A percentile compares a stretch with the other conserved stretches of the same genome.
Conservation (phyloP, 2,888 invertebrate species). For the Andrena hattorfiana region DNA sequence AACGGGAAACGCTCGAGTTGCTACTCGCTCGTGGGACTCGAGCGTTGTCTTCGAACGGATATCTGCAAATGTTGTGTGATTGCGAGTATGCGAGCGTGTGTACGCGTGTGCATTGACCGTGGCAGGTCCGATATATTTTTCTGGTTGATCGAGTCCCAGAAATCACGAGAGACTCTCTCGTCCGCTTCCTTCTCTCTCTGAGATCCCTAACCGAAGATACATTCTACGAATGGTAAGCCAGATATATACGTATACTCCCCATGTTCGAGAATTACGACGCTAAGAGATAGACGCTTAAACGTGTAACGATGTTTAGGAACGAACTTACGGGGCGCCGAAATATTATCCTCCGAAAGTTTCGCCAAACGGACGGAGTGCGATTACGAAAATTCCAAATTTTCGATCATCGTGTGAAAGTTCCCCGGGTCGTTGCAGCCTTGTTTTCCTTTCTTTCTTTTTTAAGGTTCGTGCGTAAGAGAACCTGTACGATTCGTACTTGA, state of each 20-base stretch:
- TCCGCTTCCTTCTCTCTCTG: slow-evolving; percentile 49
- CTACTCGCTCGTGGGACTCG: slow-evolving; percentile 63
- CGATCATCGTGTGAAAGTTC: not conserved
- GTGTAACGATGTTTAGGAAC: slow-evolving; percentile 34
- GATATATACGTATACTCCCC: slow-evolving; percentile 29
- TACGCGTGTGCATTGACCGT: slow-evolving; percentile 10
- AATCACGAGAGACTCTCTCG: slow-evolving; percentile 33
- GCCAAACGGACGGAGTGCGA: not conserved
- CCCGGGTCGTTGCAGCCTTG: not conserved
- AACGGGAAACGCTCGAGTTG: slow-evolving; percentile 41
- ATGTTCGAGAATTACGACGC: slow-evolving; percentile 39
- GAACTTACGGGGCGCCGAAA: slow-evolving; percentile 1
- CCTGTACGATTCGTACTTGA: not conserved
- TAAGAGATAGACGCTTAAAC: slow-evolving; percentile 56
- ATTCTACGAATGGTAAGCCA: slow-evolving; percentile 21
- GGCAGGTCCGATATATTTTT: slow-evolving; percentile 36
- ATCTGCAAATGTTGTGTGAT: slow-evolving; percentile 25
- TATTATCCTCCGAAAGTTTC: slow-evolving; percentile 11
- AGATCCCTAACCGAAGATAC: slow-evolving; percentile 34
- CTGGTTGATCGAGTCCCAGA: slow-evolving; percentile 18
- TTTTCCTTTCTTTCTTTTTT: not conserved
- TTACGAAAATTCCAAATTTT: not conserved
- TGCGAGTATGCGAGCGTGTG: not conserved
- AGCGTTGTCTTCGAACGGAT: slow-evolving; percentile 56
- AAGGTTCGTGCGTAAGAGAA: not conserved